Evolutionary conservation across 2,113 vertebrate genomes (phyloP), one percentile per base, ranked within the genome.

Genomic region (Poicephalus gulielmi): DNA sequence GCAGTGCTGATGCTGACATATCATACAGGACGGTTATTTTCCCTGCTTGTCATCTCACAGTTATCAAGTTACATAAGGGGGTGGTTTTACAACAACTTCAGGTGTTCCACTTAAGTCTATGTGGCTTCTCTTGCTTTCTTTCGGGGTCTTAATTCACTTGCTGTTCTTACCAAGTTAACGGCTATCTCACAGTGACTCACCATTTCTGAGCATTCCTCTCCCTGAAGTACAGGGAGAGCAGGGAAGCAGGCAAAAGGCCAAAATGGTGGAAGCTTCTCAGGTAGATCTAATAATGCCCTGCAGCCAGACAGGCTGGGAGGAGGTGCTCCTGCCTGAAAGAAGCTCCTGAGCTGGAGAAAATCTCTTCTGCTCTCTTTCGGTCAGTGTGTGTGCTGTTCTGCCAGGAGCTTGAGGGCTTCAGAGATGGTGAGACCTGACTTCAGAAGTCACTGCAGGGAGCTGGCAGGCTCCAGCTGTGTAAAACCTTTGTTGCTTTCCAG

Each of bases 401-500:
- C 49, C 49, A 50, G 67, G 50, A 92, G 71, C 55, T 70, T 1
- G 4, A 79, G 67, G 50, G 69, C 60, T 68, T 81, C 3, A 8
- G 59, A 73, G 67, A 16, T 22, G n/a, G 49, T 2, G 23, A 63
- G 64, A 80, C 14, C 37, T 63, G 67, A 64, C 39, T 90, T 55
- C 79, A 88, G 88, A 76, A 64, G 60, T 37, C 88, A 76, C 87
- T 4, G 4, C 82, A 86, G 90, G 83, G 60, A 90, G 76, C 90
- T 90, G 76, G 75, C 91, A 90, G 60, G 86, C 71, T 84, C 64
- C 3, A 5, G 41, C 46, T 47, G 33, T 67, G 88, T 33, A 59
- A 92, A 90, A 74, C 39, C 23, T 70, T 94, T 85, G 41, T 55
- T 85, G 84, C 84, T 87, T 91, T 84, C 88, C 92, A 94, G 90